Conservation (phyloP, 2,797 vertebrate species). For the Peromyscus eremicus region DNA sequence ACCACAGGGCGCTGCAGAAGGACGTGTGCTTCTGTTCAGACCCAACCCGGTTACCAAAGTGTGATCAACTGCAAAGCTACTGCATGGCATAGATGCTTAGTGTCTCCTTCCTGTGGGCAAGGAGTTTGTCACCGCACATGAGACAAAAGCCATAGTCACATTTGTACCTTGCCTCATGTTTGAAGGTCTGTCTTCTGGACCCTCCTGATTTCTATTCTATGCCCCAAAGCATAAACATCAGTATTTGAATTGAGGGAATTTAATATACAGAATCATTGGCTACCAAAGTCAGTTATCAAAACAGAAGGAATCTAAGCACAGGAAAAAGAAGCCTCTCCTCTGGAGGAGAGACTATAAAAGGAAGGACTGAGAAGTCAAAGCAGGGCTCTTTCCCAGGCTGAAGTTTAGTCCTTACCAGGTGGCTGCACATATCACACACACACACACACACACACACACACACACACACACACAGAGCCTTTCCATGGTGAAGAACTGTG, state of each 20-base stretch:
- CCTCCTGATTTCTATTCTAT: neutral
- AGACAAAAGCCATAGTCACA: neutral
- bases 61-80: neutral
- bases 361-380: neutral
- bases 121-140: neutral
- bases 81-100: neutral
- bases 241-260: neutral
- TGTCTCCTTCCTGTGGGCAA: neutral
- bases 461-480: neutral
- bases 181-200: neutral
- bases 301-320: neutral
- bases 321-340: neutral
- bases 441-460: too few species aligned
- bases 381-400: neutral
- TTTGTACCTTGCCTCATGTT: neutral
- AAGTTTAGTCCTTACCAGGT: neutral
- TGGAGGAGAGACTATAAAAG: neutral
- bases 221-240: neutral
- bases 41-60: neutral
- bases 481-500: neutral
- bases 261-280: neutral
- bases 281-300: neutral
- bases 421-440: neutral
- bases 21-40: neutral
- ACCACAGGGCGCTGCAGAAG: neutral